Evolutionary conservation across 1,140 invertebrate genomes (phyloP).

Genomic region (Acyrthosiphon pisum): DNA sequence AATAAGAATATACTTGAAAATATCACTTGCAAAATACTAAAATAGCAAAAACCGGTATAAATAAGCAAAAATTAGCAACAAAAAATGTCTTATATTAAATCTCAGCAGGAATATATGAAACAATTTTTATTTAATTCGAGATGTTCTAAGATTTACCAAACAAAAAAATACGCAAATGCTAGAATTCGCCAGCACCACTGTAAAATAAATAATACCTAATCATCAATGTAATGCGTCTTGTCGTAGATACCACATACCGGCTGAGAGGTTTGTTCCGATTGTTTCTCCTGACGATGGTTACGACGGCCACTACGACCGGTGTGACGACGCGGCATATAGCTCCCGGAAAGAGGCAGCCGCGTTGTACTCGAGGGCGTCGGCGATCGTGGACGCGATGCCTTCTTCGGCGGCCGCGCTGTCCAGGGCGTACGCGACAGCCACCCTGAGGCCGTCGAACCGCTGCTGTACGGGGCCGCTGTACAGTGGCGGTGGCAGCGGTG

Average conservation of each 20-base stretch:
- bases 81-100: too few species aligned
- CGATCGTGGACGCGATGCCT: slow-evolving; percentile 51
- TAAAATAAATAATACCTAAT: background rate
- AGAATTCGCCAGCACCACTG: background rate
- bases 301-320: slow-evolving; percentile 52
- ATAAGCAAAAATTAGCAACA: too few species aligned
- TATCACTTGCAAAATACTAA: too few species aligned
- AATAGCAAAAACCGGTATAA: too few species aligned
- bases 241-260: slow-evolving; percentile 34
- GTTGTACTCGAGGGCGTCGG: slow-evolving; percentile 30
- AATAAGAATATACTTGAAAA: too few species aligned
- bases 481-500: background rate
- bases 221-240: background rate
- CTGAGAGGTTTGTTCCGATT: slow-evolving; percentile 42
- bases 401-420: slow-evolving; percentile 38
- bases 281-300: slow-evolving; percentile 54
- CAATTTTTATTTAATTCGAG: background rate
- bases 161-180: background rate
- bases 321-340: slow-evolving; percentile 41
- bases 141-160: background rate
- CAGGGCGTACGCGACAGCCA: slow-evolving; percentile 51
- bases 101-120: background rate
- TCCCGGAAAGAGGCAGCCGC: slow-evolving; percentile 10
- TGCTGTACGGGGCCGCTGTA: slow-evolving; percentile 42
- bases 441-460: slow-evolving; percentile 53